Evolutionary conservation across 2,113 vertebrate species (phyloP).

Genomic region (Hypocryptadius cinnamomeus): DNA sequence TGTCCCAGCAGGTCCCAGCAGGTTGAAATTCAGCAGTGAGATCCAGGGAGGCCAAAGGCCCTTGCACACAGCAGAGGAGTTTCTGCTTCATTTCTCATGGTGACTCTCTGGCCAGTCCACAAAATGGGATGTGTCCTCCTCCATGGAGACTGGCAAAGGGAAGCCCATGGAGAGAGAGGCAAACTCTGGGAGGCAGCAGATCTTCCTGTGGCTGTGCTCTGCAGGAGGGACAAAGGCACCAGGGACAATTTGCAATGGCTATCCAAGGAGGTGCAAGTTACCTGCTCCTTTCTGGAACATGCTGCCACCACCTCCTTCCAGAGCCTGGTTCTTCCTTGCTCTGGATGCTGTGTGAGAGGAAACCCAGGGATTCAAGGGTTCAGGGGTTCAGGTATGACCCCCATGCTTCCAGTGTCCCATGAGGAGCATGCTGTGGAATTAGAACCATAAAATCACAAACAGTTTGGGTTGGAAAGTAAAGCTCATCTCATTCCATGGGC

Average conservation of each 20-base stretch:
- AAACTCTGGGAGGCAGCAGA: background rate
- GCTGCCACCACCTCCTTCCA: background rate
- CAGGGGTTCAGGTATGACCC: background rate
- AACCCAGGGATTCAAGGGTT: background rate
- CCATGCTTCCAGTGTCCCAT: fast-evolving
- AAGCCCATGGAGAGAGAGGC: background rate
- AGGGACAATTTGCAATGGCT: background rate
- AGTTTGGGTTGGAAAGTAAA: background rate
- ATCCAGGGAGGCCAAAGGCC: background rate
- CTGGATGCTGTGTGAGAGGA: fast-evolving
- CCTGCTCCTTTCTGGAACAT: background rate
- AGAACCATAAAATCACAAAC: background rate
- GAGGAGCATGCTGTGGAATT: background rate
- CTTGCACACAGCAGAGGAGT: background rate
- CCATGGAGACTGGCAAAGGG: background rate
- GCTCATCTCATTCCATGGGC: background rate
- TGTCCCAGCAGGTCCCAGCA: background rate
- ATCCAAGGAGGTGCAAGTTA: background rate
- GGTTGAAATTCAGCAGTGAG: background rate
- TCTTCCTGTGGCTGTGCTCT: background rate
- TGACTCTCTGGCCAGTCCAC: background rate
- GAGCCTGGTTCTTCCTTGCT: background rate
- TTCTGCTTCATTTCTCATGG: background rate
- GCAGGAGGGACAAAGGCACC: fast-evolving
- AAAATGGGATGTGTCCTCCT: background rate